Conservation (phyloP, 2,888 invertebrate species). For the Acrocyrtus sp. region DNA sequence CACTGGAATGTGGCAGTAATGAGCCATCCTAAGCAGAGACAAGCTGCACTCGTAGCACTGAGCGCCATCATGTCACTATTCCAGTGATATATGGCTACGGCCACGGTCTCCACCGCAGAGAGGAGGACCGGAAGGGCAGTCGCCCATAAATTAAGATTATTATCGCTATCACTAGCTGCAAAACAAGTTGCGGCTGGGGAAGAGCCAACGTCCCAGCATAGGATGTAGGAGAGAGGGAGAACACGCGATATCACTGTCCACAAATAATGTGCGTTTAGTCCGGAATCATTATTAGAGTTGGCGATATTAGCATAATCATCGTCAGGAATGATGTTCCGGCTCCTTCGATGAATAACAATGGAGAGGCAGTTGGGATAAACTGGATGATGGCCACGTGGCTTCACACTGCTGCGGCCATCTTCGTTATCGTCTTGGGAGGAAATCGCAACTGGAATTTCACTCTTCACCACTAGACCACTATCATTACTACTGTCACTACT, state of each 20-base stretch:
- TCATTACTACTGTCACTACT: slow-evolving; percentile 25
- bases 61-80: slow-evolving; percentile 28
- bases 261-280: too few relatives aligned
- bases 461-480: slow-evolving; percentile 41
- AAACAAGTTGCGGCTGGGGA: neutral
- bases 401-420: neutral
- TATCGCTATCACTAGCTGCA: neutral
- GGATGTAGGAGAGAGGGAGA: slow-evolving; percentile 50
- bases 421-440: slow-evolving; percentile 1
- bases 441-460: slow-evolving; percentile 13
- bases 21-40: slow-evolving; percentile 54
- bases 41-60: slow-evolving; percentile 50
- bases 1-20: slow-evolving; percentile 24
- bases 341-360: slow-evolving; percentile 14
- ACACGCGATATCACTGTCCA: slow-evolving; percentile 27
- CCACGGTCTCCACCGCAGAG: slow-evolving; percentile 54
- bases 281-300: too few relatives aligned
- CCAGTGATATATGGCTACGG: slow-evolving; percentile 54
- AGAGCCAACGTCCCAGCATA: slow-evolving; percentile 61
- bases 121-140: slow-evolving; percentile 59
- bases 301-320: too few relatives aligned
- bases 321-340: neutral
- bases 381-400: neutral
- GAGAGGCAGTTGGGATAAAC: slow-evolving; percentile 24
- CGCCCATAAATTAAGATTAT: slow-evolving; percentile 39